Base-by-base conservation (phyloP, 2,797 vertebrate species). In the Oreochromis mossambicus region DNA sequence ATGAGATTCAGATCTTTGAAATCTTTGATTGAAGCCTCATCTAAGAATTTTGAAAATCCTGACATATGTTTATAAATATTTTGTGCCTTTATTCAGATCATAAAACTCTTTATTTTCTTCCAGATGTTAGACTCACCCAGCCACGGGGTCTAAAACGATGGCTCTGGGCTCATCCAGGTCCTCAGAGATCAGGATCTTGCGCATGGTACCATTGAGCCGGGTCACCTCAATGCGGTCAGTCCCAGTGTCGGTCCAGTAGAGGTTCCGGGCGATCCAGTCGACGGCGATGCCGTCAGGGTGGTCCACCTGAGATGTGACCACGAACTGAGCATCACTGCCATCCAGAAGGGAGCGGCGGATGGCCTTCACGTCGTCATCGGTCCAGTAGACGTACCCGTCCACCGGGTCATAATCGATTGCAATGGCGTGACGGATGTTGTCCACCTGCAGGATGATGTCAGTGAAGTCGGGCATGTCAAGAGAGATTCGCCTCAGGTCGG, bases 181-280 rank as follows among this genome's bases (percentile, higher is more conserved):
- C 86, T 99, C 98, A 0, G 98, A 98, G 87, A 99, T 97, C 84
- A 99, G 90, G 89, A 99, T 99, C 95, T 99, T 99, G 82, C 98
- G 96, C 98, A 99, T 99, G 87, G 98, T 98, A 1, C 98, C 98
- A 3, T 99, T 99, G 1, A 99, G 97, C 5, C 98, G 95, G 1
- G 98, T 99, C 61, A 99, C 98, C 90, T 99, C 98, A 24, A 99
- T 98, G 32, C 98, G 98, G 86, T 99, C 98, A 0, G 98, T 99
- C 26, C 98, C 98, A 0, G 98, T 99, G 91, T 99, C 98, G 0
- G 98, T 99, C 98, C 98, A 99, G 86, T 99, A 99, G 5, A 99
- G 96, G 90, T 99, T 99, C 1, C 98, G 95, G 4, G 98, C 98
- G 7, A 99, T 97, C 98, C 98, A 99, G 93, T 99, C 98, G 5